Evolutionary conservation across 2,888 invertebrate species (phyloP).

Genomic region (Ophion ellenae): DNA sequence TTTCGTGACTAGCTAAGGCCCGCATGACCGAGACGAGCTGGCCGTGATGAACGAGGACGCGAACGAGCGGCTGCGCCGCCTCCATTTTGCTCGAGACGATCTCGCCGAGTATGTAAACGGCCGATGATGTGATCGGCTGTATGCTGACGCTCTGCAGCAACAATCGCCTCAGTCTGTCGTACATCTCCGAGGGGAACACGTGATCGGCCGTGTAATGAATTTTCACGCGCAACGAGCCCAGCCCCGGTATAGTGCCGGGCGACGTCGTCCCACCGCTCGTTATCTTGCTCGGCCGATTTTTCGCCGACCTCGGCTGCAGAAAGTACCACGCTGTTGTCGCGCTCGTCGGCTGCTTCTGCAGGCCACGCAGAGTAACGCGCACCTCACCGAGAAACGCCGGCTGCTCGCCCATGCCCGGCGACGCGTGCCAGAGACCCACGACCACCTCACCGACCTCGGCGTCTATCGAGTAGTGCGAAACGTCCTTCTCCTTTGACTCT

Average conservation of each 20-base stretch:
- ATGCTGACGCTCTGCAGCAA: slow-evolving; percentile 90
- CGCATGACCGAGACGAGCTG: slow-evolving; percentile 93
- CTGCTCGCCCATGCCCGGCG: slow-evolving; percentile 89
- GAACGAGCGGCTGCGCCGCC: slow-evolving; percentile 94
- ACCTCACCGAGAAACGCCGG: slow-evolving; percentile 96
- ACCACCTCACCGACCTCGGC: slow-evolving; percentile 92
- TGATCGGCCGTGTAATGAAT: slow-evolving; percentile 95
- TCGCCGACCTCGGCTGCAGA: slow-evolving; percentile 89
- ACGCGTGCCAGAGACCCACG: slow-evolving; percentile 94
- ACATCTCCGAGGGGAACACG: slow-evolving; percentile 93
- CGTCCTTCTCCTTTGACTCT: slow-evolving; percentile 81
- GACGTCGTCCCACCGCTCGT: slow-evolving; percentile 88
- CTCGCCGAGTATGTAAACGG: slow-evolving; percentile 94
- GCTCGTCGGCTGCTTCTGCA: slow-evolving; percentile 86
- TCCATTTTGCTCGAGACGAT: slow-evolving; percentile 94
- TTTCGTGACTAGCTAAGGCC: slow-evolving; percentile 93
- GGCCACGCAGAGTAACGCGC: slow-evolving; percentile 90
- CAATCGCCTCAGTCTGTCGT: slow-evolving; percentile 90
- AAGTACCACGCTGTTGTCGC: slow-evolving; percentile 92
- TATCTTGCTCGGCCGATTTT: slow-evolving; percentile 85
- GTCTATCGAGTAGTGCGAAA: slow-evolving; percentile 82
- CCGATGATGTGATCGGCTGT: slow-evolving; percentile 91
- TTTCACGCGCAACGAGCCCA: slow-evolving; percentile 93
- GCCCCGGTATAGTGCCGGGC: slow-evolving; percentile 89
- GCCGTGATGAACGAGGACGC: slow-evolving; percentile 93